A percentile compares a stretch with the other conserved stretches of the same genome.
Evolutionary conservation across 1,140 invertebrate species (phyloP).

Genomic region (Cardiocondyla obscurior): DNA sequence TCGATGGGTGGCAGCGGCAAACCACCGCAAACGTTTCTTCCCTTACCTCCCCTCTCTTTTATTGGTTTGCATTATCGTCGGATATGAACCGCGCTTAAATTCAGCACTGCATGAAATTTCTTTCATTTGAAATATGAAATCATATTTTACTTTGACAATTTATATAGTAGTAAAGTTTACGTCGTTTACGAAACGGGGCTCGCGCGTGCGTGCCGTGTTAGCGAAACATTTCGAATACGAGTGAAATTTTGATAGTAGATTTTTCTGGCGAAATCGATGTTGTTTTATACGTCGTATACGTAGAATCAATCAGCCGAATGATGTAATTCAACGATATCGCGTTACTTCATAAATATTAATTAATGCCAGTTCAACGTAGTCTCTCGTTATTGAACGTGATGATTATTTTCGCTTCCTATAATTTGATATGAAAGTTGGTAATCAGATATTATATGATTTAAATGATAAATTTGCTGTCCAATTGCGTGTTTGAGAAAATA

Average conservation of each 20-base stretch:
- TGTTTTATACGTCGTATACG: neutral
- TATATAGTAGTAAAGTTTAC: neutral
- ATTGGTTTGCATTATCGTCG: conserved; percentile 34
- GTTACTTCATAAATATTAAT: conserved; percentile 49
- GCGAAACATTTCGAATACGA: neutral
- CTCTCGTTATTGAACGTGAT: conserved; percentile 21
- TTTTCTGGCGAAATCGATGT: neutral
- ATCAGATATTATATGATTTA: conserved; percentile 38
- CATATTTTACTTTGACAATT: neutral
- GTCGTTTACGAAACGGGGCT: too few relatives aligned
- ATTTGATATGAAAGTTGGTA: conserved; percentile 31
- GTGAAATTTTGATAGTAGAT: neutral
- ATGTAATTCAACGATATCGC: neutral
- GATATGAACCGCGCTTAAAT: conserved; percentile 25
- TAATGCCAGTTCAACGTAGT: conserved; percentile 8
- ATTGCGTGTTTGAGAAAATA: neutral
- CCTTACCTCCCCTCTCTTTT: neutral
- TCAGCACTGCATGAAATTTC: conserved; percentile 6
- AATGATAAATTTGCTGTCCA: conserved; percentile 22
- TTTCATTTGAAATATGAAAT: neutral
- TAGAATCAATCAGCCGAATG: neutral
- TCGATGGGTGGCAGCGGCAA: conserved; percentile 28
- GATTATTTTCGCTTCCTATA: conserved; percentile 25
- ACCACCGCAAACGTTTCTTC: neutral
- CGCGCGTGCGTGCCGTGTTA: too few relatives aligned